phyloP scores from a whole-genome alignment of 2,113 vertebrate species.

The Donacobius atricapilla region DNA sequence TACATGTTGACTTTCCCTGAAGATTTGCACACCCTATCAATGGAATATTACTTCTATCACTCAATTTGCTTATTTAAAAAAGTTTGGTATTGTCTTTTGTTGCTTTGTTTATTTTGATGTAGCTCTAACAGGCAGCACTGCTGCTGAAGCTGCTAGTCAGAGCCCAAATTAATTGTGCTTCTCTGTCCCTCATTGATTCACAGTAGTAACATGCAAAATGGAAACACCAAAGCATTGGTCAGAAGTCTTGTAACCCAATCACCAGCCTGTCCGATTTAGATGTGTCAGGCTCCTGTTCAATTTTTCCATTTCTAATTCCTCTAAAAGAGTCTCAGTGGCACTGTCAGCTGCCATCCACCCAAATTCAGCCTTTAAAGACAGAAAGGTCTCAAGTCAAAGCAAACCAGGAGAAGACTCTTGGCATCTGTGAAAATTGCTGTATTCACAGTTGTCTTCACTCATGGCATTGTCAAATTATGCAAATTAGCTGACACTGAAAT shows the following conservation, averaged over 20 bases:
- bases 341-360: neutral
- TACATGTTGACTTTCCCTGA: neutral
- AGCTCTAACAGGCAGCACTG: neutral
- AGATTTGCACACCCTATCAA: neutral
- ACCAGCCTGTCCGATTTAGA: neutral
- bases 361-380: neutral
- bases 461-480: neutral
- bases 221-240: conserved; percentile 13
- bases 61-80: neutral
- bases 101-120: neutral
- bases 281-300: neutral
- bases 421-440: neutral
- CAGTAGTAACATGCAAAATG: neutral
- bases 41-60: neutral
- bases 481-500: neutral
- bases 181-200: neutral
- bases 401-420: neutral
- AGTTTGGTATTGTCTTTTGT: neutral
- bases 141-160: neutral
- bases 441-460: neutral
- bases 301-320: neutral
- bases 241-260: conserved; percentile 1
- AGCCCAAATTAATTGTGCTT: neutral
- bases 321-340: neutral
- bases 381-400: neutral